Conservation (phyloP, 2,113 vertebrate genomes). For the Seriola dumerili region DNA sequence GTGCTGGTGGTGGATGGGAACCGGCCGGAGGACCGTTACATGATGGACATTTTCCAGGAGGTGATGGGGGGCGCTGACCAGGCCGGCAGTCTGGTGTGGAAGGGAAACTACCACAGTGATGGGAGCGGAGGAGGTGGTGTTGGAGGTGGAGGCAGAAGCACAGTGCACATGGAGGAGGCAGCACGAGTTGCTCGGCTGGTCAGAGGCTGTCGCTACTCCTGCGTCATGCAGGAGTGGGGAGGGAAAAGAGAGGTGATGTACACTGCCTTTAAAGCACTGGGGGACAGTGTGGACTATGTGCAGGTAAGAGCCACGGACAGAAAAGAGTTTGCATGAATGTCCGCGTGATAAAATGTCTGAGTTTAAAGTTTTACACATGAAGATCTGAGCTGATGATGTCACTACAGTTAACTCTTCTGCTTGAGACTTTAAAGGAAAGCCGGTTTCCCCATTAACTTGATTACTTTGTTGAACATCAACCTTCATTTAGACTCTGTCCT, state of each 20-base stretch:
- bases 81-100: conserved; percentile 91
- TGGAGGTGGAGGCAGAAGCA: conserved; percentile 59
- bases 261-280: conserved; percentile 96
- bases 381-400: neutral
- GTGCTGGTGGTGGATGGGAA: conserved; percentile 98
- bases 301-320: conserved; percentile 86
- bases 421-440: too few relatives aligned
- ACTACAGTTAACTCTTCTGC: neutral
- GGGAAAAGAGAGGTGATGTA: conserved; percentile 99
- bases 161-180: conserved; percentile 80
- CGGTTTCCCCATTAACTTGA: too few relatives aligned
- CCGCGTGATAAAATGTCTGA: too few relatives aligned
- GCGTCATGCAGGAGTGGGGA: conserved; percentile 98
- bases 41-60: conserved; percentile 98
- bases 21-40: conserved; percentile 92
- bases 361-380: neutral
- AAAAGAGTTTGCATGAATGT: neutral
- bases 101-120: conserved; percentile 95
- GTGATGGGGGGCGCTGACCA: conserved; percentile 90
- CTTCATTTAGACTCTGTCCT: neutral
- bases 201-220: conserved; percentile 88
- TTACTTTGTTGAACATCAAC: neutral
- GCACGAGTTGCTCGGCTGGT: conserved; percentile 86
- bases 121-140: conserved; percentile 75
- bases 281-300: conserved; percentile 94